A percentile compares a stretch with the other conserved stretches of the same genome.
Conservation (phyloP, 2,888 invertebrate species). For the Diaprepes abbreviatus region DNA sequence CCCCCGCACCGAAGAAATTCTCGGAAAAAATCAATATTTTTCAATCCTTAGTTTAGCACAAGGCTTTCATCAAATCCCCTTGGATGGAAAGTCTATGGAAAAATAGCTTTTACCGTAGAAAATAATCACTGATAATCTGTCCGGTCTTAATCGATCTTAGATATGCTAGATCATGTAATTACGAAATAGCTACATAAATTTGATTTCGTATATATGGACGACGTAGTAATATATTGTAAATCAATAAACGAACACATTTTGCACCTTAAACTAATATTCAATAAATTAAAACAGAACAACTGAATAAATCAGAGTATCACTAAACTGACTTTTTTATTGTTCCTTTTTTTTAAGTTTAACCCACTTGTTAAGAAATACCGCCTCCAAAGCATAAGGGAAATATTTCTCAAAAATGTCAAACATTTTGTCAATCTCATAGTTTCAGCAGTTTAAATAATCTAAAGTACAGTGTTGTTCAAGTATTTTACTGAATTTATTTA, state of each 20-base stretch:
- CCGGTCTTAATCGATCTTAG: conserved; percentile 54
- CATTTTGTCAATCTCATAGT: too few relatives aligned
- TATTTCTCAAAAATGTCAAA: too few relatives aligned
- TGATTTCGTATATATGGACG: conserved; percentile 46
- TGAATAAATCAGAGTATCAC: conserved; percentile 55
- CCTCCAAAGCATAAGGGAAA: too few relatives aligned
- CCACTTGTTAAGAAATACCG: too few relatives aligned
- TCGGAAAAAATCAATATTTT: conserved; percentile 52
- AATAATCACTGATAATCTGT: conserved; percentile 55
- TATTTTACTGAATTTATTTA: too few relatives aligned
- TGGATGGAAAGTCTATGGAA: conserved; percentile 53
- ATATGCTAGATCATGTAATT: conserved; percentile 49
- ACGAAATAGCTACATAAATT: conserved; percentile 59
- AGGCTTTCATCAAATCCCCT: conserved; percentile 60
- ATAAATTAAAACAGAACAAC: conserved; percentile 51
- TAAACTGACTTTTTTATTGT: too few relatives aligned
- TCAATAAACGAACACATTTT: conserved; percentile 54
- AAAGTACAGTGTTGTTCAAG: too few relatives aligned
- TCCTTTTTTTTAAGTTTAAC: too few relatives aligned
- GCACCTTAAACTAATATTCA: conserved; percentile 49
- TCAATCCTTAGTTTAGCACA: conserved; percentile 57
- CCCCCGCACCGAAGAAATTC: conserved; percentile 1
- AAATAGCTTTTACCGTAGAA: conserved; percentile 57
- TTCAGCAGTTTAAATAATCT: too few relatives aligned
- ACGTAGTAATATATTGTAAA: conserved; percentile 39